phyloP scores from a whole-genome alignment of 2,888 invertebrate genomes.

The Nebria brevicollis region DNA sequence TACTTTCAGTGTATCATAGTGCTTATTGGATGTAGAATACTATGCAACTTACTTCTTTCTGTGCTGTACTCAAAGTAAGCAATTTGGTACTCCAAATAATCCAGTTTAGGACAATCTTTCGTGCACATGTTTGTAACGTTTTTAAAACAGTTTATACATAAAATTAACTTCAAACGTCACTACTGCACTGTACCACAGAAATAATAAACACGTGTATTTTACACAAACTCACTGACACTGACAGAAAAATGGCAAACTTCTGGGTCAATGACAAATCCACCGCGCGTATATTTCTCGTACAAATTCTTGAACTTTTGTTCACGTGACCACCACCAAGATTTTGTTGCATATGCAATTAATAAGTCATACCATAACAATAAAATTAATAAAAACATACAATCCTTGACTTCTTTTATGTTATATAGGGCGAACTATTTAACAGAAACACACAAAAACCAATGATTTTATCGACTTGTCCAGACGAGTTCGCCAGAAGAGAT shows the following conservation, averaged over 20 bases:
- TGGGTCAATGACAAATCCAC: slow-evolving; percentile 44
- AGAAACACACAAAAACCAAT: neutral
- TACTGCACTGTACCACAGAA: neutral
- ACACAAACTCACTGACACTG: slow-evolving; percentile 11
- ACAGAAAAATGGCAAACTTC: slow-evolving; percentile 31
- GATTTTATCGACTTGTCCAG: neutral
- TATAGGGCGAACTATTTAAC: slow-evolving; percentile 18
- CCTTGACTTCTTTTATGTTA: slow-evolving; percentile 18
- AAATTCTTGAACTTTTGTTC: slow-evolving; percentile 46
- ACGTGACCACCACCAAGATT: slow-evolving; percentile 31
- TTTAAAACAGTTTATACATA: neutral
- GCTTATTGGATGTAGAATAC: no score
- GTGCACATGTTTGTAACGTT: slow-evolving; percentile 6
- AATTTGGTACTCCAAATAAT: slow-evolving; percentile 41
- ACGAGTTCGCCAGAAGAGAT: neutral
- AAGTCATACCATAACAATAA: slow-evolving; percentile 29
- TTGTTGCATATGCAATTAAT: slow-evolving; percentile 34
- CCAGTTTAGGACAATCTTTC: slow-evolving; percentile 24
- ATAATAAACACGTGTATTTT: slow-evolving; percentile 15
- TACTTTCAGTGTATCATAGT: no score
- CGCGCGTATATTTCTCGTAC: slow-evolving; percentile 29
- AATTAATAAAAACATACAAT: slow-evolving; percentile 2
- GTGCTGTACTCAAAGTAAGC: slow-evolving; percentile 24
- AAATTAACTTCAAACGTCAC: neutral
- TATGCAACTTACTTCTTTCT: slow-evolving; percentile 21